Base-by-base conservation (phyloP, 2,797 vertebrate species). In the Microctenopoma steveboyesi region DNA sequence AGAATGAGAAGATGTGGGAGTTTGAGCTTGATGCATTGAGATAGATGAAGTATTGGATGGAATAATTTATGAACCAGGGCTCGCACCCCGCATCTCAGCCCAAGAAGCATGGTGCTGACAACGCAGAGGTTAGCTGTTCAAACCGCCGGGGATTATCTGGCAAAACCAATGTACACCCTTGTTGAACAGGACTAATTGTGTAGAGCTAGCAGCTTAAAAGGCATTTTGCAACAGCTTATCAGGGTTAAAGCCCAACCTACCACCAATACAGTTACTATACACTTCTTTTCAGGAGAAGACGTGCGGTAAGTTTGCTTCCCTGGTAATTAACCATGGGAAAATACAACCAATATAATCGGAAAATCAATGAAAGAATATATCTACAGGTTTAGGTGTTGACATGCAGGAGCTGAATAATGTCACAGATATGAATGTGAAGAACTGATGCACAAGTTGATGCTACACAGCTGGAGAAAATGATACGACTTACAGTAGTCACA, bases 1-100 rank as follows among this genome's bases (percentile, higher is more conserved):
- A 72, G 72, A 82, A 86, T 10, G 67, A 59, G 57, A 69, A 70
- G 81, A 83, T 60, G 74, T 57, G 74, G 64, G 85, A 78, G 77
- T 82, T 88, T 89, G 88, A 90, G 84, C 65, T 54, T 88, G 88
- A 91, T 89, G 84, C 78, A 64, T 79, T 66, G 74, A 69, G 90
- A 91, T 86, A 56, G 90, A 87, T 82, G 86, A 79, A 79, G 89
- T 74, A 79, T 78, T 7, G 82, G 70, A 64, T 28, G 78, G 90
- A 91, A 92, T 91, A 80, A 91, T 89, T 89, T 70, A 91, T 87
- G 54, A 79, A 74, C 45, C 46, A 46, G 30, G 30, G 69, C 69
- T 64, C 1, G 40, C 64, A 54, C 66, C 69, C 72, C 4, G 55
- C 39, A 55, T 68, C 69, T 55, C 62, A 52, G 70, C 62, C 61